Conservation (phyloP, 2,113 vertebrate genomes). For the Fulica atra region DNA sequence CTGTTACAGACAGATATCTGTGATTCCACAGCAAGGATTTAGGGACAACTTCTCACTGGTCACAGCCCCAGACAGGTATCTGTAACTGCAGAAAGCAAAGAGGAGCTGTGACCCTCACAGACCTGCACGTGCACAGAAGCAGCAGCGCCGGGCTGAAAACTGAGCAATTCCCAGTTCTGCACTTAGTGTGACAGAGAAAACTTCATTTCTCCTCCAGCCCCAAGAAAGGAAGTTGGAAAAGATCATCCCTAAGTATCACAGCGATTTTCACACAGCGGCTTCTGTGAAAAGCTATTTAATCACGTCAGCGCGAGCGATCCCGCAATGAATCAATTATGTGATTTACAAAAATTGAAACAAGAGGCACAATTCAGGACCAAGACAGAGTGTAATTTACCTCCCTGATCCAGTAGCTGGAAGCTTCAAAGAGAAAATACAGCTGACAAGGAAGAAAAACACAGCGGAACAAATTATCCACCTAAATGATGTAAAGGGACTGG, state of each 20-base stretch:
- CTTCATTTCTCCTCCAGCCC: background rate
- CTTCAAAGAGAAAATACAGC: constrained; percentile 53
- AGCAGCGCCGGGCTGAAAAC: background rate
- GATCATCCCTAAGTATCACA: constrained; percentile 16
- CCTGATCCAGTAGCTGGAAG: constrained; percentile 46
- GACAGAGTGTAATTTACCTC: constrained; percentile 40
- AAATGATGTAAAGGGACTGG: constrained; percentile 54
- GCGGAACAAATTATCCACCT: constrained; percentile 56
- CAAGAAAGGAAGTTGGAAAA: constrained; percentile 28
- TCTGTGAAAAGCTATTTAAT: constrained; percentile 1
- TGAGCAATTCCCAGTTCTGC: background rate
- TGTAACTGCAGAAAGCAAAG: background rate
- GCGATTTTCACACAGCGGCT: constrained; percentile 37
- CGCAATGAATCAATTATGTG: background rate
- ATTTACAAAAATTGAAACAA: constrained; percentile 49
- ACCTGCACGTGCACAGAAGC: background rate
- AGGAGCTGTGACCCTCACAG: background rate
- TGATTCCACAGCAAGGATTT: background rate
- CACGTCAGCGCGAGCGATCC: background rate
- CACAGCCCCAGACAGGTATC: background rate
- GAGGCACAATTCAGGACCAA: constrained; percentile 2
- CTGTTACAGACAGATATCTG: background rate
- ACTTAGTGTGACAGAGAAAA: background rate
- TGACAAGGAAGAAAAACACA: constrained; percentile 53
- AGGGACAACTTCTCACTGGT: background rate